Evolutionary conservation across 2,888 invertebrate species (phyloP), one percentile per base, ranked within the genome.

Genomic region (Luperina nickerlii): DNA sequence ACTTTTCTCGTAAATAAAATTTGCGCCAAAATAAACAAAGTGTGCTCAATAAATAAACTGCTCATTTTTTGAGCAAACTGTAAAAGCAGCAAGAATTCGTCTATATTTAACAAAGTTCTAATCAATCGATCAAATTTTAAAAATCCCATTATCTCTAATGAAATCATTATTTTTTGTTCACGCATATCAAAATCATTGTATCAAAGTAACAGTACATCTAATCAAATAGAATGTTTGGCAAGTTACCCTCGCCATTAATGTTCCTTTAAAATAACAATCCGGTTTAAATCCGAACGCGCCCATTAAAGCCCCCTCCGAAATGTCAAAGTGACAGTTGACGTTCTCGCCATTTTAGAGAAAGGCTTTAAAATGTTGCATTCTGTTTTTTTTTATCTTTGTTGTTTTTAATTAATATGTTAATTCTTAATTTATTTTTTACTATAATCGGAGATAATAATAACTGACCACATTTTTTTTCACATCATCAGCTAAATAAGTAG

Each of bases 321-420:
- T 94, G 96, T 96, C 96, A 95, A 92, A 90, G 88, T 96, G 96
- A 96, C 96, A 96, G 94, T 93, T 94, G 94, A 94, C 90, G 91
- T 89, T 89, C 91, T 91, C 92, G 90, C 91, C 90, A 88, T 88
- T 88, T 85, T 75, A 62, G 57, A 82, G 84, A 85, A 82, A 84
- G 85, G 85, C 81, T 81, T 83, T 79, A 76, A 42, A 82, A 84
- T 70, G 71, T 74, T 20, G 57, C n/a, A 68, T 68, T 72, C 51
- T 32, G 38, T 78, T 54, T 76, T 84, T n/a, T 77, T 48, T 74
- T 77, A 60, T 13, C 11, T 79, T 74, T 69, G 83, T 86, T 83
- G 68, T 84, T 86, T 86, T 90, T 81, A 84, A 86, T 82, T 84
- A 82, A 38, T 84, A 72, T 81, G 79, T n/a, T 80, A 88, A 85